Evolutionary conservation across 2,888 invertebrate species (phyloP).

Genomic region (Tryphoninae sp.): DNA sequence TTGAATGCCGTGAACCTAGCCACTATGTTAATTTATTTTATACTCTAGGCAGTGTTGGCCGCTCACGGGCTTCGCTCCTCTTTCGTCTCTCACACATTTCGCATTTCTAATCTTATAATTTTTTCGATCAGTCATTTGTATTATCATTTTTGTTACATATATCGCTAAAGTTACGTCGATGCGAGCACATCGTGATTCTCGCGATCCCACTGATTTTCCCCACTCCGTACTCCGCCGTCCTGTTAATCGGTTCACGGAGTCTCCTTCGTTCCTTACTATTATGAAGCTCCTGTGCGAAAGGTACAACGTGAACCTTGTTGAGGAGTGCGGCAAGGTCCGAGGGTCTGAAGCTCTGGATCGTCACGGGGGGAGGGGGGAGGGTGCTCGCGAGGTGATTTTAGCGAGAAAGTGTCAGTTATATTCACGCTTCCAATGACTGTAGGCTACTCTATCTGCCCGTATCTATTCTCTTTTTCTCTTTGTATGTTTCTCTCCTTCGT

Average conservation of each 20-base stretch:
- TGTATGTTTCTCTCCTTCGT: background rate
- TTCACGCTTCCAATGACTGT: slow-evolving; percentile 72
- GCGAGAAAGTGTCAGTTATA: slow-evolving; percentile 73
- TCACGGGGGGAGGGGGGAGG: background rate
- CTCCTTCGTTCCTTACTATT: slow-evolving; percentile 48
- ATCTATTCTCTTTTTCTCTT: slow-evolving; percentile 35
- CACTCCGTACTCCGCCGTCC: slow-evolving; percentile 23
- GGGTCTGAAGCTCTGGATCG: slow-evolving; percentile 9
- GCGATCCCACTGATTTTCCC: background rate
- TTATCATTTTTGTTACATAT: slow-evolving; percentile 19
- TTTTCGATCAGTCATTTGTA: slow-evolving; percentile 1
- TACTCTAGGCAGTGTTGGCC: slow-evolving; percentile 69
- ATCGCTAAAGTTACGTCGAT: slow-evolving; percentile 13
- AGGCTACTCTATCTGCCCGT: slow-evolving; percentile 68
- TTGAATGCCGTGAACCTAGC: slow-evolving; percentile 73
- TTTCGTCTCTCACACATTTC: slow-evolving; percentile 32
- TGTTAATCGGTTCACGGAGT: slow-evolving; percentile 47
- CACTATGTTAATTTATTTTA: slow-evolving; percentile 74
- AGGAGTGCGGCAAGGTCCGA: slow-evolving; percentile 34
- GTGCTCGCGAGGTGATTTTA: slow-evolving; percentile 61
- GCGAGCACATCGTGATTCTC: slow-evolving; percentile 25
- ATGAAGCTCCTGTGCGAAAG: slow-evolving; percentile 48
- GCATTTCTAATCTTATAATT: slow-evolving; percentile 29
- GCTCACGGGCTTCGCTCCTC: slow-evolving; percentile 54
- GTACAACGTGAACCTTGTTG: slow-evolving; percentile 56